phyloP scores from a whole-genome alignment of 35 echinoderm and acorn worm species.

The Lytechinus pictus region DNA sequence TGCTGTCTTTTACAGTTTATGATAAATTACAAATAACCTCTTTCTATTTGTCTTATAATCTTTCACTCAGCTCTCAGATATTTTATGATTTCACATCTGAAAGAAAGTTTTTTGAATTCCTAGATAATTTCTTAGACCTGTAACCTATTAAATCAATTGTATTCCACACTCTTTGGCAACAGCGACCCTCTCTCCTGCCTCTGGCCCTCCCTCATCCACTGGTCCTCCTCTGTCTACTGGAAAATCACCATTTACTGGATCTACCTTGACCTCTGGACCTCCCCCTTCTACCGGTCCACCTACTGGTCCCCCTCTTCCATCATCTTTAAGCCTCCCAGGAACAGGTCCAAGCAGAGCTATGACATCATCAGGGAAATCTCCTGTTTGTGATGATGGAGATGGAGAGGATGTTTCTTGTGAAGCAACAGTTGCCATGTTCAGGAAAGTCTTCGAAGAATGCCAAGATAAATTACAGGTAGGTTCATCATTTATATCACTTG shows the following conservation, averaged over 20 bases:
- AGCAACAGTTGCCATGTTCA: background rate
- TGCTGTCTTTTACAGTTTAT: background rate
- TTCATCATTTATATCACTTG: background rate
- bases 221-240: background rate
- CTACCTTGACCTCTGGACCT: background rate
- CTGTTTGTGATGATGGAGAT: background rate
- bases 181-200: background rate
- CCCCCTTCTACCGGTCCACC: background rate
- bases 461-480: background rate
- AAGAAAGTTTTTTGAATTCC: too few species aligned
- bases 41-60: background rate
- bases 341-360: background rate
- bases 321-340: background rate
- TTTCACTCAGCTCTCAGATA: background rate
- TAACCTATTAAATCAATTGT: background rate
- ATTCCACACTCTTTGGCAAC: background rate
- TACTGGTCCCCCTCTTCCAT: background rate
- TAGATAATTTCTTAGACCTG: background rate
- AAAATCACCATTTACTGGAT: background rate
- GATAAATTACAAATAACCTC: background rate
- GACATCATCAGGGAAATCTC: background rate
- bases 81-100: background rate
- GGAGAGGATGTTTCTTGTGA: background rate
- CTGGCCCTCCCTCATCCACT: background rate
- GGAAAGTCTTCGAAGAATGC: background rate